phyloP scores from a whole-genome alignment of 1,140 invertebrate species.

The Drosophila sulfurigaster region DNA sequence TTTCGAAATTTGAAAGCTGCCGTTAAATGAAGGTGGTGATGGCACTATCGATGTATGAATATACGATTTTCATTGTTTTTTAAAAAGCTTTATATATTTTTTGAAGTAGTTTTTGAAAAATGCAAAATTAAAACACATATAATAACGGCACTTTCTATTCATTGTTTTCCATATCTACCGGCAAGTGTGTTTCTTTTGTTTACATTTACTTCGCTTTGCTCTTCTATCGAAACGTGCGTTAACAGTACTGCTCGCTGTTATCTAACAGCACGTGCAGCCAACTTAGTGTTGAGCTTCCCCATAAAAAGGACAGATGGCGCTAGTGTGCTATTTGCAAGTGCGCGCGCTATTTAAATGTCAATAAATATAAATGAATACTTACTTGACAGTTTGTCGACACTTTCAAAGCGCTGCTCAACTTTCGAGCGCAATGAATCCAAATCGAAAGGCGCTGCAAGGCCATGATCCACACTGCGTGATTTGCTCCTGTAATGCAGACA shows the following conservation, averaged over 20 bases:
- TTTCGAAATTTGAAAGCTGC: not conserved
- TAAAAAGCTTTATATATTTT: too few species aligned
- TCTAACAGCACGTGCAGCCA: slow-evolving; percentile 9
- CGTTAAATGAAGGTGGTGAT: not conserved
- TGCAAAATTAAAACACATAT: too few species aligned
- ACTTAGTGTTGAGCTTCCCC: slow-evolving; percentile 26
- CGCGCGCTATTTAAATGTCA: slow-evolving; percentile 11
- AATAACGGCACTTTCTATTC: too few species aligned
- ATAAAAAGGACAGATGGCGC: slow-evolving; percentile 31
- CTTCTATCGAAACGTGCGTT: not conserved
- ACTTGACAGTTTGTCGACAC: slow-evolving; percentile 88
- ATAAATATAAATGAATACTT: slow-evolving; percentile 48
- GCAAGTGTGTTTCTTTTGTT: not conserved
- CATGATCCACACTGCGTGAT: slow-evolving; percentile 94
- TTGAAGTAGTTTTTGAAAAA: too few species aligned
- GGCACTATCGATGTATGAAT: not conserved
- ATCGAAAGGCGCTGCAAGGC: slow-evolving; percentile 92
- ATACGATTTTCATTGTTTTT: not conserved
- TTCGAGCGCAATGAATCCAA: slow-evolving; percentile 92
- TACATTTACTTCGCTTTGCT: not conserved
- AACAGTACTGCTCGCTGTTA: slow-evolving; percentile 19
- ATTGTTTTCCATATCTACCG: not conserved
- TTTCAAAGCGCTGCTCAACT: slow-evolving; percentile 93
- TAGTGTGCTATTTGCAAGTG: not conserved
- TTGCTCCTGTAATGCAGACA: slow-evolving; percentile 90